Conservation (phyloP, 2,113 vertebrate species). For the Chloebia gouldiae region DNA sequence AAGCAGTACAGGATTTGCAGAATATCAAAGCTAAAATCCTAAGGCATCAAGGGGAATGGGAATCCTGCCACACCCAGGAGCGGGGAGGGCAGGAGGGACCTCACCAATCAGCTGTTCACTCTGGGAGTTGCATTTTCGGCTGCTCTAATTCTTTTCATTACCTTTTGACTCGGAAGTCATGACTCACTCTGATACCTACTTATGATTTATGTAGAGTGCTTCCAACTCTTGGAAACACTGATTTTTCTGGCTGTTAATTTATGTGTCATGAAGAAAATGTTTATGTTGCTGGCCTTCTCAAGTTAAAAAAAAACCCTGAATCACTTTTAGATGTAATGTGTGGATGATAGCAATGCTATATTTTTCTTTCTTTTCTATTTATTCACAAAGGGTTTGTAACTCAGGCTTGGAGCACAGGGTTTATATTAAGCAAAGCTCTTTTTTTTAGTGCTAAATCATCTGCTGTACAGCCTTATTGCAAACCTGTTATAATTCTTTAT, state of each 20-base stretch:
- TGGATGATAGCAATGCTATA: slow-evolving; percentile 1
- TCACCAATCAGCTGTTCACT: background rate
- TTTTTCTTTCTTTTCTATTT: slow-evolving; percentile 38
- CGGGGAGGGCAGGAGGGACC: background rate
- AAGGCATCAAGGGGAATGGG: too few relatives aligned
- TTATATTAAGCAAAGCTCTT: slow-evolving; percentile 35
- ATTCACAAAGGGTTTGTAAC: slow-evolving; percentile 24
- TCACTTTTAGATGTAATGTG: slow-evolving; percentile 17
- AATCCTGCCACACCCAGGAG: fast-evolving
- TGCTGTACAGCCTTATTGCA: background rate
- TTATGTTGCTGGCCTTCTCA: slow-evolving; percentile 43
- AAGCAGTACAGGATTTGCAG: background rate
- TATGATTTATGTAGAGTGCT: background rate
- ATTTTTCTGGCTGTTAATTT: slow-evolving; percentile 26
- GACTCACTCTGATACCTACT: background rate
- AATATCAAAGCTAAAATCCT: background rate
- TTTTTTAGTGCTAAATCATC: slow-evolving; percentile 32
- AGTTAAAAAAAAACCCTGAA: background rate
- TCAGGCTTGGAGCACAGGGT: background rate
- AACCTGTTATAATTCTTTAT: background rate
- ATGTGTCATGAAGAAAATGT: slow-evolving; percentile 45
- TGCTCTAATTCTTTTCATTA: background rate
- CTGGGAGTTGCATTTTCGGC: background rate
- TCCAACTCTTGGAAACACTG: background rate
- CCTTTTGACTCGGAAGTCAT: background rate